Base-by-base conservation (phyloP, 2,797 vertebrate species). In the Lutjanus campechanus region DNA sequence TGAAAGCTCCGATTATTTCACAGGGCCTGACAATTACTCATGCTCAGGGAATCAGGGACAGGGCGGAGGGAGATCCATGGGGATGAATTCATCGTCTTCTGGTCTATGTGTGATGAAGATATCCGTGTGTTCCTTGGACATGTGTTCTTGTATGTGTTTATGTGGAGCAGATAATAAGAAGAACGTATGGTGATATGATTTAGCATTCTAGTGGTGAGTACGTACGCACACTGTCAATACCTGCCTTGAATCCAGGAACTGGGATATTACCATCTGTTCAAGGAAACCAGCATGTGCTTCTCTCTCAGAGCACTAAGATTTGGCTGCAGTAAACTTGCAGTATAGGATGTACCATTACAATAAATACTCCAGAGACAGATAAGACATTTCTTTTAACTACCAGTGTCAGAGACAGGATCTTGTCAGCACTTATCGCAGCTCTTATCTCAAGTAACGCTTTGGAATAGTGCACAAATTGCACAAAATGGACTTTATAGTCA, bases 1-100 rank as follows among this genome's bases (percentile, higher is more conserved):
- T 94, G 93, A 95, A 93, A 95, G 94, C 93, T 84, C 61, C 85
- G 82, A 92, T 95, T 89, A 92, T 93, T 94, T 95, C 88, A 89
- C 88, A 82, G 88, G 85, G 84, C 59, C 86, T 84, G 89, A 94
- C 90, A 89, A 92, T 94, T 93, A 91, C 91, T 93, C 89, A 93
- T 82, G 88, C 79, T 82, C 65, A 68, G 85, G 82, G 86, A 90
- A 80, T 85, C 74, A 63, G 83, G 70, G 82, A 86, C 46, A 62
- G 71, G 77, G 83, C 8, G 73, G 75, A 36, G 73, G 61, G 55
- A 22, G 70, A 77, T 82, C 81, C 76, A 58, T 60, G 60, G 83
- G 85, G 75, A 91, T 77, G 62, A 80, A 89, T 88, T 56, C 69
- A 62, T 85, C 50, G 47, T 85, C 80, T 75, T 46, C 46, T 47